phyloP scores from a whole-genome alignment of 1,140 invertebrate species.

The Micrasema longulum region DNA sequence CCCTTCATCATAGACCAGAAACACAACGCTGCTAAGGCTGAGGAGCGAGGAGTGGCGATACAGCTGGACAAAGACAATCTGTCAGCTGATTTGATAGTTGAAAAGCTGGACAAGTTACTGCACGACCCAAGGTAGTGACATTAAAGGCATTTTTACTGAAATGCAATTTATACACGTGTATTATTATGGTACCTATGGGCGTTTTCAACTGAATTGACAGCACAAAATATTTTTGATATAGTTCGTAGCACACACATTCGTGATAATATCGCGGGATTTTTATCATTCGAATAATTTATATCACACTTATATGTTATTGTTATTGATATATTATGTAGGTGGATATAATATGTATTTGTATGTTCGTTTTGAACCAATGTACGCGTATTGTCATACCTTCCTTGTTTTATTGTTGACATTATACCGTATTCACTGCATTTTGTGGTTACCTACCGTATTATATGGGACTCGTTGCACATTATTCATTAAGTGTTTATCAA shows the following conservation, averaged over 20 bases:
- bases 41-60: conserved; percentile 48
- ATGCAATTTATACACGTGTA: not conserved
- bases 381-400: no score
- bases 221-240: not conserved
- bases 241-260: not conserved
- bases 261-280: not conserved
- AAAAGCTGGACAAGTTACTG: conserved; percentile 34
- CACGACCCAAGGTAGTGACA: conserved; percentile 38
- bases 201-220: not conserved
- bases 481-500: no score
- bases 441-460: no score
- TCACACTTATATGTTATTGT: no score
- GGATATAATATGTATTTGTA: no score
- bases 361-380: no score
- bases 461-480: no score
- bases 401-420: no score
- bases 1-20: conserved; percentile 68
- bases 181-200: not conserved
- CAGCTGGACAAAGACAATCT: conserved; percentile 43
- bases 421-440: no score
- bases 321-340: no score
- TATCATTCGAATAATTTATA: no score
- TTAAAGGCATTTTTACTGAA: not conserved
- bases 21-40: conserved; percentile 47
- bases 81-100: conserved; percentile 26